A percentile compares a stretch with the other conserved stretches of the same genome.
phyloP scores from a whole-genome alignment of 2,888 invertebrate genomes.

The Stenoptilia bipunctidactyla region DNA sequence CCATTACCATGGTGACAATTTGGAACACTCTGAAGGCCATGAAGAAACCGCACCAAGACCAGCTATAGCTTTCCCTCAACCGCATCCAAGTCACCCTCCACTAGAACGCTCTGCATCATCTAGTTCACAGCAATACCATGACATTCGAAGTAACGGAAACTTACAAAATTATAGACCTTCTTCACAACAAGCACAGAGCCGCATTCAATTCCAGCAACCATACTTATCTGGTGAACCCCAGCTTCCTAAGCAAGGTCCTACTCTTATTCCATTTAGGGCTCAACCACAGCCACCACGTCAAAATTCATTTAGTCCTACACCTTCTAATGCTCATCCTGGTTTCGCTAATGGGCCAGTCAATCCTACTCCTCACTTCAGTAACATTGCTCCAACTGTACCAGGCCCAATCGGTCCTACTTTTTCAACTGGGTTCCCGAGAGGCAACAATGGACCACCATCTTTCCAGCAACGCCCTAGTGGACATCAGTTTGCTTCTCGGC shows the following conservation, averaged over 20 bases:
- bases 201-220: conserved; percentile 60
- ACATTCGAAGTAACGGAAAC: conserved; percentile 8
- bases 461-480: conserved; percentile 41
- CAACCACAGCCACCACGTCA: conserved; percentile 36
- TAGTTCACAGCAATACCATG: conserved; percentile 26
- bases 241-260: conserved; percentile 52
- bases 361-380: conserved; percentile 31
- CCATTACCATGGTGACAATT: conserved; percentile 46
- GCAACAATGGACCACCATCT: conserved; percentile 34
- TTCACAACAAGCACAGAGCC: conserved; percentile 47
- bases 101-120: conserved; percentile 39
- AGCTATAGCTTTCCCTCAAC: conserved; percentile 67
- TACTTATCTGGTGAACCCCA: conserved; percentile 52
- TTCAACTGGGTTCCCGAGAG: conserved; percentile 39
- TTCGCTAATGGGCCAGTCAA: conserved; percentile 41
- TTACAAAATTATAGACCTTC: conserved; percentile 34
- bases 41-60: conserved; percentile 77
- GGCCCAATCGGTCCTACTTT: conserved; percentile 42
- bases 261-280: conserved; percentile 45
- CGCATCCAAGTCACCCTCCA: conserved; percentile 34
- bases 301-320: conserved; percentile 40
- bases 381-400: conserved; percentile 34
- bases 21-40: conserved; percentile 39
- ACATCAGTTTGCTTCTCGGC: conserved; percentile 35
- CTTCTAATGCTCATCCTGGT: conserved; percentile 31